Conservation (phyloP, 2,888 invertebrate species). For the Physocephala rufipes region DNA sequence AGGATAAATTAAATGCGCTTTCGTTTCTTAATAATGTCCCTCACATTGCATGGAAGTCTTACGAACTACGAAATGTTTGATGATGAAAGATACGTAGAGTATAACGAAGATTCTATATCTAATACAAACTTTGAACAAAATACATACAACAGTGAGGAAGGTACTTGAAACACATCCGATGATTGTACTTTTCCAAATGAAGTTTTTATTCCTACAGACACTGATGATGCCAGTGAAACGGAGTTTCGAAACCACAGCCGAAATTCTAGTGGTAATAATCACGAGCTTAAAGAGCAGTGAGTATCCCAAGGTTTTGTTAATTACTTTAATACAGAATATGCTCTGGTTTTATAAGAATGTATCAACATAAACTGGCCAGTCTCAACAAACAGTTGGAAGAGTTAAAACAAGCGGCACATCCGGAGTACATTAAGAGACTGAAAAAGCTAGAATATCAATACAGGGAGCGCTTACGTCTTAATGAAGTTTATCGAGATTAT, state of each 20-base stretch:
- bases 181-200: background rate
- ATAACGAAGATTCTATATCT: slow-evolving; percentile 53
- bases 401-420: slow-evolving; percentile 84
- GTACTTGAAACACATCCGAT: slow-evolving; percentile 53
- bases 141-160: slow-evolving; percentile 69
- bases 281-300: slow-evolving; percentile 66
- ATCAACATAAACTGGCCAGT: slow-evolving; percentile 88
- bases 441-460: slow-evolving; percentile 84
- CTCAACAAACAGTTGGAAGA: slow-evolving; percentile 91
- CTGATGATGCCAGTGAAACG: slow-evolving; percentile 97
- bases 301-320: no score
- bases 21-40: slow-evolving; percentile 45
- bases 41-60: slow-evolving; percentile 44
- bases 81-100: slow-evolving; percentile 50
- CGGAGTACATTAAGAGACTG: slow-evolving; percentile 84
- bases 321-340: no score
- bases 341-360: slow-evolving; percentile 76
- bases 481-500: slow-evolving; percentile 81
- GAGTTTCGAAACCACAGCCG: slow-evolving; percentile 75
- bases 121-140: slow-evolving; percentile 52
- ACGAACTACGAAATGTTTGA: slow-evolving; percentile 48
- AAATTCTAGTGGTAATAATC: slow-evolving; percentile 55
- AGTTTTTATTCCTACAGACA: slow-evolving; percentile 73
- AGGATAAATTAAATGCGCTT: background rate
- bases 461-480: slow-evolving; percentile 81